phyloP scores from a whole-genome alignment of 2,113 vertebrate genomes.

The Anguilla japonica region DNA sequence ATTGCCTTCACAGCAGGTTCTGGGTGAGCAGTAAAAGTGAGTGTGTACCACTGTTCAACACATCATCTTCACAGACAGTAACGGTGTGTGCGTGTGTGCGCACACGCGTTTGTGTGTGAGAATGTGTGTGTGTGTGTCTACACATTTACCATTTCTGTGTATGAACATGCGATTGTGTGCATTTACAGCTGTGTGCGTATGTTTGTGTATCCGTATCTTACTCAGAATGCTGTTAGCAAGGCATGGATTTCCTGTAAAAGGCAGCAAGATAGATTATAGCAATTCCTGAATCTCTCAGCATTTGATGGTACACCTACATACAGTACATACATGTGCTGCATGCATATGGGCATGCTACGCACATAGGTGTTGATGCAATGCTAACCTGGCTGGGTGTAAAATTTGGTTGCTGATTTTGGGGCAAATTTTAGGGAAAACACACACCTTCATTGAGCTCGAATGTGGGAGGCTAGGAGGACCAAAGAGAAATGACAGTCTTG shows the following conservation, averaged over 20 bases:
- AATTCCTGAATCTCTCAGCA: conserved; percentile 26
- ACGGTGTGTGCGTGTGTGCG: background rate
- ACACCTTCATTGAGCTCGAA: background rate
- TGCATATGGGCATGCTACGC: background rate
- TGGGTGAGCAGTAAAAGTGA: background rate
- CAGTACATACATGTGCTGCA: background rate
- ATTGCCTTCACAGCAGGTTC: background rate
- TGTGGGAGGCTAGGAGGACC: no score
- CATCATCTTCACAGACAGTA: no score
- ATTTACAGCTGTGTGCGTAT: no score
- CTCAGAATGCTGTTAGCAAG: conserved; percentile 18
- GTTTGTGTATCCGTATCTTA: background rate
- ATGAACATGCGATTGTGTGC: background rate
- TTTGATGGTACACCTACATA: background rate
- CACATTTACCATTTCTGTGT: background rate
- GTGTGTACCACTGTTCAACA: background rate
- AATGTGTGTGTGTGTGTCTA: conserved; percentile 3
- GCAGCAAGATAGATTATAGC: conserved; percentile 3
- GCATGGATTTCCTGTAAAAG: conserved; percentile 3
- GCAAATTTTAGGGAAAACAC: background rate
- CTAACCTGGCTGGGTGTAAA: background rate
- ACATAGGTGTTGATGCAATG: background rate
- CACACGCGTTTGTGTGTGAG: no score
- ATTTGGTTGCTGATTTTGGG: background rate
- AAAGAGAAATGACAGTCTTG: no score